Percentiles rank a stretch among this genome's conserved stretches.
Evolutionary conservation across 1,140 invertebrate species (phyloP).

Genomic region (Chelonus insularis): DNA sequence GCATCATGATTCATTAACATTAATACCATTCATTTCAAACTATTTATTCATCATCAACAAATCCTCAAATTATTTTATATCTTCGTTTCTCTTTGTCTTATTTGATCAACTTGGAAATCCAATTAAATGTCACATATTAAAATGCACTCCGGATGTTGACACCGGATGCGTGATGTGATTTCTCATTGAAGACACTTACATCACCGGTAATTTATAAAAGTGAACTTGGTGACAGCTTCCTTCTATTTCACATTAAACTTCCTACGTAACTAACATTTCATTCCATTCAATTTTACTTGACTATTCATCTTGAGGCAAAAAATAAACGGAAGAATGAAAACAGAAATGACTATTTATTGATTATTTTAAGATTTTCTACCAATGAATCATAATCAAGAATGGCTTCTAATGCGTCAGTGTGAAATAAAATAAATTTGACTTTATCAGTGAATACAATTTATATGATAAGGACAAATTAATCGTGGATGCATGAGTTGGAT

Average conservation of each 20-base stretch:
- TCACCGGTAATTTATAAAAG: background rate
- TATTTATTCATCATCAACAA: too few relatives aligned
- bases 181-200: background rate
- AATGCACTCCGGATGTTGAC: slow-evolving; percentile 4
- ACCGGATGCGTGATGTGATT: slow-evolving; percentile 2
- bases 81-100: background rate
- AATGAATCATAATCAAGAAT: too few relatives aligned
- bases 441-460: slow-evolving; percentile 27
- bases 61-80: background rate
- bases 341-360: too few relatives aligned
- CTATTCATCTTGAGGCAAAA: slow-evolving; percentile 3
- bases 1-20: too few relatives aligned
- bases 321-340: too few relatives aligned
- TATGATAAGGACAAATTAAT: slow-evolving; percentile 37
- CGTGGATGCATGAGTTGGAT: slow-evolving; percentile 38
- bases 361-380: too few relatives aligned
- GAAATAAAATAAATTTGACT: slow-evolving; percentile 30
- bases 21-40: too few relatives aligned
- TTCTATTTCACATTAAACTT: slow-evolving; percentile 1
- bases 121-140: background rate
- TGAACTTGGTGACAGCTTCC: background rate
- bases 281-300: background rate
- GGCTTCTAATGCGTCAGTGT: too few relatives aligned
- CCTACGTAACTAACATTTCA: slow-evolving; percentile 3
- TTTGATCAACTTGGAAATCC: background rate